Evolutionary conservation across 2,888 invertebrate genomes (phyloP).

Genomic region (Meiosimyza platycephala): DNA sequence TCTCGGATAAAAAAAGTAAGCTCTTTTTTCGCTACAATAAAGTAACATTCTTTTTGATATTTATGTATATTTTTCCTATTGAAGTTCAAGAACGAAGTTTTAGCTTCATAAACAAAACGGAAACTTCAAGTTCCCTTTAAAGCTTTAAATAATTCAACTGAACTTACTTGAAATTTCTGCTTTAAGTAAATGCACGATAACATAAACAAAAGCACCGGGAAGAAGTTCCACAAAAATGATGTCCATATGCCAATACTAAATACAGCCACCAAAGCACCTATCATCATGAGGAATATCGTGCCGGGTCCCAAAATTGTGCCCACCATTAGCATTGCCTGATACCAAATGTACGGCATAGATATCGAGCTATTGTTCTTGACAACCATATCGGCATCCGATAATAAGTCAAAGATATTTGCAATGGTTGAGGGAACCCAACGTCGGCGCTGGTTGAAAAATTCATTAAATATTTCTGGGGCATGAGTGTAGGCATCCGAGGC

Average conservation of each 20-base stretch:
- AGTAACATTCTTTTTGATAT: no score
- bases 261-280: constrained; percentile 81
- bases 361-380: constrained; percentile 89
- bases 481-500: constrained; percentile 96
- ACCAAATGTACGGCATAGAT: constrained; percentile 81
- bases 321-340: constrained; percentile 78
- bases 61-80: no score
- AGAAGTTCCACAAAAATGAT: constrained; percentile 75
- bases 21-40: no score
- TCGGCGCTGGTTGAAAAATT: constrained; percentile 94
- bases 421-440: constrained; percentile 97
- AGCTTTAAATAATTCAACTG: no score
- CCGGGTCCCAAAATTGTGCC: constrained; percentile 80
- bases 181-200: constrained; percentile 74
- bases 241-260: constrained; percentile 78
- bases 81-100: no score
- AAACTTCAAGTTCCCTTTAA: no score
- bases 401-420: constrained; percentile 92
- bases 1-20: no score
- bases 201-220: constrained; percentile 77
- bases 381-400: constrained; percentile 81
- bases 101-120: no score
- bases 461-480: constrained; percentile 90
- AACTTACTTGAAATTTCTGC: constrained; percentile 72
- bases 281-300: constrained; percentile 82